phyloP scores from a whole-genome alignment of 2,113 vertebrate genomes.

The Cochlearius cochlearius region DNA sequence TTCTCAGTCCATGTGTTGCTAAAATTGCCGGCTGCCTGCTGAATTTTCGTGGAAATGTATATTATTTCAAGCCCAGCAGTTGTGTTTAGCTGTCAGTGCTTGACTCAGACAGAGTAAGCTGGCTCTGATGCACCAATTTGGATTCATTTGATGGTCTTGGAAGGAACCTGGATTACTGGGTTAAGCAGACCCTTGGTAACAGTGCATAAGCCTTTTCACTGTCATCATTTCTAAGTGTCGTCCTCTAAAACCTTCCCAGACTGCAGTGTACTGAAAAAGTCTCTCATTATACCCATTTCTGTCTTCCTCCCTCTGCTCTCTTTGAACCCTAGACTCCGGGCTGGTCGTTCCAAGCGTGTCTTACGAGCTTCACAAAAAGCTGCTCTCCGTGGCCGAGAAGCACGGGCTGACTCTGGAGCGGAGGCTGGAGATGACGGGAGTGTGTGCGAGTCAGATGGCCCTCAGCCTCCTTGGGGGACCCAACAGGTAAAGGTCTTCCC shows the following conservation, averaged over 20 bases:
- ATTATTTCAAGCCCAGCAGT: neutral
- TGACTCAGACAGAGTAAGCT: neutral
- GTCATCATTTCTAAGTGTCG: fast-evolving
- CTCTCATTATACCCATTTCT: neutral
- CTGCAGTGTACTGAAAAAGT: neutral
- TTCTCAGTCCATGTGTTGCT: neutral
- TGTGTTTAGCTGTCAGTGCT: neutral
- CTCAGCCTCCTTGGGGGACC: slow-evolving; percentile 94
- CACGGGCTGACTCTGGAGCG: slow-evolving; percentile 91
- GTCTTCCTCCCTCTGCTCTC: neutral
- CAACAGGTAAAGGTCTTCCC: slow-evolving; percentile 85
- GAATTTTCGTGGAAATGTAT: fast-evolving
- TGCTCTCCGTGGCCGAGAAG: slow-evolving; percentile 87
- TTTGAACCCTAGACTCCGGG: slow-evolving; percentile 83
- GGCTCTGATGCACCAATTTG: neutral
- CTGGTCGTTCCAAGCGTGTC: slow-evolving; percentile 93
- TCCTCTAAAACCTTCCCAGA: neutral
- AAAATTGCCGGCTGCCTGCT: neutral
- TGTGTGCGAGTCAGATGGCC: slow-evolving; percentile 98
- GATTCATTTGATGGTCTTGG: neutral
- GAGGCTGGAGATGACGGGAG: slow-evolving; percentile 93
- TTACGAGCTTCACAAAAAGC: slow-evolving; percentile 92
- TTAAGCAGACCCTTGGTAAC: neutral
- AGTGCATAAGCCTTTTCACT: neutral
- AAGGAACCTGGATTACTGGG: neutral